Evolutionary conservation across 2,797 vertebrate genomes (phyloP), one percentile per base, ranked within the genome.

Genomic region (Labeo calbasu): DNA sequence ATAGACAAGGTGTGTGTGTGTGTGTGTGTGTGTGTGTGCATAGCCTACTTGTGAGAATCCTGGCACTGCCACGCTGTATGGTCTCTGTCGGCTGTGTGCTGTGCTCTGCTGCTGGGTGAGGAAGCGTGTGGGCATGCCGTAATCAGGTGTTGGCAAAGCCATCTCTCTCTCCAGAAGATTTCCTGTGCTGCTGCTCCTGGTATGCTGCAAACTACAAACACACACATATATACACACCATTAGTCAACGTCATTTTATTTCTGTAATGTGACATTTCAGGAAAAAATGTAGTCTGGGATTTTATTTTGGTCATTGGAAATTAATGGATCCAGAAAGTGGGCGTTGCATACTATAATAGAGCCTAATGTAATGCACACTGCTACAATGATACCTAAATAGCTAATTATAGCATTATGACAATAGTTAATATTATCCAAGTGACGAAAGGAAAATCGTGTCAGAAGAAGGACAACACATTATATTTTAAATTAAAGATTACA

Each of bases 141-240:
- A 99, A 89, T 99, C 97, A 0, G 96, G 94, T 0, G 92, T 90
- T 0, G 97, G 96, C 40, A 96, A 88, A 46, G 94, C 87, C 82
- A 95, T 83, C 0, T 99, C 98, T 86, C 98, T 95, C 92, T 99
- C 98, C 78, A 99, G 94, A 4, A 99, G 95, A 91, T 99, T 98
- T 0, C 98, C 98, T 0, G 98, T 99, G 94, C 98, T 99, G 95
- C 96, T 97, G 94, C 98, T 99, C 90, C 97, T 97, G 65, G 96
- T 96, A 17, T 96, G 96, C 86, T 97, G 96, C 87, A 99, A 94
- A 90, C 98, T 99, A 43, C 25, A 79, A 75, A 70, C 25, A 71
- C 63, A 80, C n/a, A 40, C 5, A 70, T 2, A 69, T 21, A 19
- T n/a, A 32, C 28, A 55, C 21, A 65, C 50, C 10, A 17, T 14